phyloP scores from a whole-genome alignment of 2,888 invertebrate genomes.

The Dasypogon diadema region DNA sequence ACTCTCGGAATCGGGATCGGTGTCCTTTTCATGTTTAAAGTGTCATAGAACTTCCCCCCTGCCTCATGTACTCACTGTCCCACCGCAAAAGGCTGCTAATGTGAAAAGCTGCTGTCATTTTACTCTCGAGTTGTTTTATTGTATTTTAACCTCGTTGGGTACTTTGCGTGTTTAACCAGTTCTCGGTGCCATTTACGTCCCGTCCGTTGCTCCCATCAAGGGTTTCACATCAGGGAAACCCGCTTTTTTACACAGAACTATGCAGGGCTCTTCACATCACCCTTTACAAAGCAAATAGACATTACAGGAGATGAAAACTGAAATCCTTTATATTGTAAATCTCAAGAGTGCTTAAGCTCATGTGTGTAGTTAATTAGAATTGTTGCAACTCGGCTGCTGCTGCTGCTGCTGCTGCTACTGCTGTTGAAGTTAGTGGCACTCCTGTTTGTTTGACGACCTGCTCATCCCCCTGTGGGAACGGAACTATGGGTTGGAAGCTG shows the following conservation, averaged over 20 bases:
- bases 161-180: slow-evolving; percentile 56
- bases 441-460: slow-evolving; percentile 12
- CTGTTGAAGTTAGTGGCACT: neutral
- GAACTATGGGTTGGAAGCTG: slow-evolving; percentile 31
- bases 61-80: slow-evolving; percentile 34
- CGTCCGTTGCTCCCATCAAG: slow-evolving; percentile 17
- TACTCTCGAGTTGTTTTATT: slow-evolving; percentile 55
- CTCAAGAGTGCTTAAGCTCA: slow-evolving; percentile 51
- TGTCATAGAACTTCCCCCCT: slow-evolving; percentile 48
- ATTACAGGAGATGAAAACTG: slow-evolving; percentile 50
- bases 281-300: slow-evolving; percentile 54
- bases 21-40: slow-evolving; percentile 51
- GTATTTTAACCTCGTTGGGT: slow-evolving; percentile 54
- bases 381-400: slow-evolving; percentile 52
- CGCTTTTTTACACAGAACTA: slow-evolving; percentile 10
- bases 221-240: slow-evolving; percentile 9
- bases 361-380: slow-evolving; percentile 55
- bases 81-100: slow-evolving; percentile 54
- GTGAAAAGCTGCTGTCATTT: slow-evolving; percentile 56
- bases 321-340: slow-evolving; percentile 53
- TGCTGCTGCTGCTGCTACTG: slow-evolving; percentile 34
- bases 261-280: slow-evolving; percentile 27
- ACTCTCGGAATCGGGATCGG: slow-evolving; percentile 13
- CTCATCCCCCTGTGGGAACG: slow-evolving; percentile 39
- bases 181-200: slow-evolving; percentile 46